phyloP scores from a whole-genome alignment of 1,140 invertebrate genomes.

The Cotesia glomerata region DNA sequence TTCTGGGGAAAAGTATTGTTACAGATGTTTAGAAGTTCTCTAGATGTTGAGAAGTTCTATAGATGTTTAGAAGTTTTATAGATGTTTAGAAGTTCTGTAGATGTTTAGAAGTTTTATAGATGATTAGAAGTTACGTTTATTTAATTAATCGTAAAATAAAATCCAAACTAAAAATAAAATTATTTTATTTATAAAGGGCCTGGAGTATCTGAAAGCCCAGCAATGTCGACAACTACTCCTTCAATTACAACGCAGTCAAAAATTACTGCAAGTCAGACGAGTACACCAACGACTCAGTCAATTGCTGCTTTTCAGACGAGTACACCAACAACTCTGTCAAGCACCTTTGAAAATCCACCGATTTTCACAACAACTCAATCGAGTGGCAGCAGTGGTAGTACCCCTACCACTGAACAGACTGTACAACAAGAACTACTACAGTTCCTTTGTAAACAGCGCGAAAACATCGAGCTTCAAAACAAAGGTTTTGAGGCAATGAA shows the following conservation, averaged over 20 bases:
- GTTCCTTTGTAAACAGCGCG: not conserved
- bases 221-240: not conserved
- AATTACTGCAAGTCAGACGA: not conserved
- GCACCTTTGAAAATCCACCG: not conserved
- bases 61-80: too few species aligned
- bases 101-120: too few species aligned
- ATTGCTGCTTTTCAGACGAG: not conserved
- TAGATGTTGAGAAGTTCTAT: too few species aligned
- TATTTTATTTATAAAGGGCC: not conserved
- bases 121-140: too few species aligned
- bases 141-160: too few species aligned
- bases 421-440: constrained; percentile 2
- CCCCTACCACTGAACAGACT: not conserved
- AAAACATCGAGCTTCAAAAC: constrained; percentile 19
- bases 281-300: not conserved
- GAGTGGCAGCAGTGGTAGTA: not conserved
- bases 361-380: not conserved
- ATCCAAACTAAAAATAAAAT: too few species aligned
- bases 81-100: too few species aligned
- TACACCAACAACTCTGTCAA: not conserved
- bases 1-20: too few species aligned
- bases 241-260: not conserved
- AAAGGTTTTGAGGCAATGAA: constrained; percentile 19
- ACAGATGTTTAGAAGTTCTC: too few species aligned
- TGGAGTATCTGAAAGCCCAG: constrained; percentile 14